Base-by-base conservation (phyloP, 2,888 invertebrate genomes). In the Aquatica leii region DNA sequence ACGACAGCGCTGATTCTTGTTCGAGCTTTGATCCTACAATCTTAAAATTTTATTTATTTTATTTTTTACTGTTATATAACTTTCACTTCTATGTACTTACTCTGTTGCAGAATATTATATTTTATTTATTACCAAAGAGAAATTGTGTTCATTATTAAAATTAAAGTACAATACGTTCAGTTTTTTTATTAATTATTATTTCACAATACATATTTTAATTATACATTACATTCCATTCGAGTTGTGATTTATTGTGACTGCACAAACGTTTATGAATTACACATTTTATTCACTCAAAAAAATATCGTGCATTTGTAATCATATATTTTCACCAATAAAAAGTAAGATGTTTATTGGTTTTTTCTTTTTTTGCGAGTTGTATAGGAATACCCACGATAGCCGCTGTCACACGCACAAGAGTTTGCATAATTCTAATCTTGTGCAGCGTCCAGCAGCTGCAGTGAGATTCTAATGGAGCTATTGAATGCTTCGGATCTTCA, bases 321-420 rank as follows among this genome's bases (percentile, higher is more conserved):
- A 8, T 46, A 46, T 46, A 46, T 46, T 46, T 46, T 46, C 18
- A 46, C 18, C 18, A 46, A 46, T 46, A 46, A 46, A 46, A 3
- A 24, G 11, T 46, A 18, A 46, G 18, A 20, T 41, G 14, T 41
- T 41, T 3, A 37, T 37, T 37, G 2, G 37, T 41, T 41, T n/a
- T 12, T 46, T 18, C 46, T n/a, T 2, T 17, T 17, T 24, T 18
- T 9, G 11, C 46, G 15, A 77, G 85, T 76, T 76, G 85, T 80
- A 75, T 78, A 83, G 85, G 86, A 86, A 87, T 84, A 84, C 89
- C 92, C 91, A 94, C 92, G 92, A 95, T 95, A 95, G 94, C 94
- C 94, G 94, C 94, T 95, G 95, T 95, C 94, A 95, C 95, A 95
- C 95, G 95, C 95, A 95, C 95, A 95, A 95, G 94, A 95, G 94